Base-by-base conservation (phyloP, 2,797 vertebrate species). In the Eulemur albifrons region DNA sequence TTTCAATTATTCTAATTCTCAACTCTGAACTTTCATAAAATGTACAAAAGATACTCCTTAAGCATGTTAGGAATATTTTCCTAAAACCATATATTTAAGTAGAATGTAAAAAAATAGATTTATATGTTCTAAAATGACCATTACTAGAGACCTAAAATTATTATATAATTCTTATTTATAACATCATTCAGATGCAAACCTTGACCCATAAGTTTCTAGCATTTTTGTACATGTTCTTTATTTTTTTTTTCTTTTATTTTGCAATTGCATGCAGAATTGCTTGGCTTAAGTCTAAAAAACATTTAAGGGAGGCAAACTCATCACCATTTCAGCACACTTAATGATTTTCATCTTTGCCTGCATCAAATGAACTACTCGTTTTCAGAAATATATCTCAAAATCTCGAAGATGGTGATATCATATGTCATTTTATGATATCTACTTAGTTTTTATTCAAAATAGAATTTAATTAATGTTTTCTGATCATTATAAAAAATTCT, bases 381-480 rank as follows among this genome's bases (percentile, higher is more conserved):
- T 77, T 63, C 7, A 59, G 21, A 82, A 81, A 0, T 76, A 0
- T 40, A 9, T 61, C 40, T 73, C 35, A 81, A 76, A 35, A 35
- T 14, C 89, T 72, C 81, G 75, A 93, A 85, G 30, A 72, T 63
- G 0, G 21, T 84, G 40, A 90, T 30, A 14, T 48, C 57, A 17
- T 43, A 48, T 72, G 70, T 85, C 18, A 32, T 86, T 67, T 20
- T 82, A 61, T 93, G n/a, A 15, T 81, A 40, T 54, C 15, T 63
- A 12, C 7, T 83, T 95, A 57, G 25, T 77, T 96, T 92, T 82
- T 67, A 75, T 92, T 88, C 20, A 77, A 81, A 83, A 20, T 38
- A 48, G 14, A 72, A 87, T 52, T 59, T 5, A 89, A 27, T 84
- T 67, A 40, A 10, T 67, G 30, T 25, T 8, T 90, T 89, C 65